Evolutionary conservation across 2,888 invertebrate species (phyloP), one percentile per base, ranked within the genome.

Genomic region (Hemaris fuciformis): DNA sequence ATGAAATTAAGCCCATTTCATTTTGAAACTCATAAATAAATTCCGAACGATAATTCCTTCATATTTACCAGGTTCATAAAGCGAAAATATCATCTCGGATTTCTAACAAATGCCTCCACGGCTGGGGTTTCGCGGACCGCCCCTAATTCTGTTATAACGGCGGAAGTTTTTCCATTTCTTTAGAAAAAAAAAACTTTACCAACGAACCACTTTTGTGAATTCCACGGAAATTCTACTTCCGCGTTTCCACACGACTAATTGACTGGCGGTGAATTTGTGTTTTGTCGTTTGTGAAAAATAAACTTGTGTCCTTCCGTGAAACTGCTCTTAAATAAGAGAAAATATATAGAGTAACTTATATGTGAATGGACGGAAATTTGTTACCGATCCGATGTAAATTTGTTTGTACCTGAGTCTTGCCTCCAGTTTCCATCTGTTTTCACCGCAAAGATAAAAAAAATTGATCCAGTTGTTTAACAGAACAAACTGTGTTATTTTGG

Each of bases 61-160:
- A 38, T 41, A 42, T 63, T 60, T 64, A 61, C 43, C 31, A n/a
- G 56, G 10, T 43, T 59, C 57, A 8, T 53, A 48, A 27, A 41
- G 60, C 48, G 60, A 25, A 60, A 53, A 53, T 38, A 42, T 56
- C 57, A 60, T 60, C 63, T 65, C 65, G 63, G 64, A 66, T 69
- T 65, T 56, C 65, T 64, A 66, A 69, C 70, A 70, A 75, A 71
- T 66, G 67, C 68, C 68, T 66, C 66, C 48, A 38, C 41, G 18
- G 25, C 53, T 53, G 25, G 48, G 60, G 60, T 41, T 25, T 60
- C 64, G 64, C 61, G 66, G 66, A 34, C 62, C 72, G 67, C 70
- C 74, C 80, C 82, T 87, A 88, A 89, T 87, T 83, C 84, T 80
- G 79, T 82, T 86, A 85, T 89, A 88, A 89, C 86, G 87, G 88